These are phyloP conservation scores for Rotaria macrura DNA, from an alignment of 2,888 invertebrate species.

Conservation along the genomic window DNA sequence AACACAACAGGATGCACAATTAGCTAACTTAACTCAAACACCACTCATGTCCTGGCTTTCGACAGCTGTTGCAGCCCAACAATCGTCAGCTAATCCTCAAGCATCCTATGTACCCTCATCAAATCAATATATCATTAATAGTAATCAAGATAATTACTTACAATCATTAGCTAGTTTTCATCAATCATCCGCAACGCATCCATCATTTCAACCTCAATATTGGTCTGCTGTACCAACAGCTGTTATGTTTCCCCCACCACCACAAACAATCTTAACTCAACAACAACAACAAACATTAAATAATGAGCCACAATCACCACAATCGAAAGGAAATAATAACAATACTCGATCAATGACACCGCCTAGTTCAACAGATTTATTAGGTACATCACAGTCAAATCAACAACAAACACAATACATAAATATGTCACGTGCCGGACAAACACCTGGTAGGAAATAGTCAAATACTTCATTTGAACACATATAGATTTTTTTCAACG, in stretches of 20 bases:
- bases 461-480: neutral
- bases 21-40: neutral
- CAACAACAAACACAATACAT: constrained; percentile 7
- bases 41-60: neutral
- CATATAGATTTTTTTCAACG: too few relatives aligned
- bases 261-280: neutral
- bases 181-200: neutral
- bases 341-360: neutral
- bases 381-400: constrained; percentile 19
- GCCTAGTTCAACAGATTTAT: neutral
- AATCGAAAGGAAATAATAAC: neutral
- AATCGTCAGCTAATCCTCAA: neutral
- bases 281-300: neutral
- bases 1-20: neutral
- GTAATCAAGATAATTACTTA: neutral
- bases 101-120: neutral
- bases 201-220: neutral
- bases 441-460: neutral
- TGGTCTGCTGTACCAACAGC: neutral
- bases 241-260: neutral
- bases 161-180: neutral
- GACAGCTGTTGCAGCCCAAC: neutral
- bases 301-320: neutral
- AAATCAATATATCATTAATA: constrained; percentile 11
- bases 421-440: neutral